Conservation (phyloP, 92 coral and sea anemone species). For the Parazoanthus atlanticus region DNA sequence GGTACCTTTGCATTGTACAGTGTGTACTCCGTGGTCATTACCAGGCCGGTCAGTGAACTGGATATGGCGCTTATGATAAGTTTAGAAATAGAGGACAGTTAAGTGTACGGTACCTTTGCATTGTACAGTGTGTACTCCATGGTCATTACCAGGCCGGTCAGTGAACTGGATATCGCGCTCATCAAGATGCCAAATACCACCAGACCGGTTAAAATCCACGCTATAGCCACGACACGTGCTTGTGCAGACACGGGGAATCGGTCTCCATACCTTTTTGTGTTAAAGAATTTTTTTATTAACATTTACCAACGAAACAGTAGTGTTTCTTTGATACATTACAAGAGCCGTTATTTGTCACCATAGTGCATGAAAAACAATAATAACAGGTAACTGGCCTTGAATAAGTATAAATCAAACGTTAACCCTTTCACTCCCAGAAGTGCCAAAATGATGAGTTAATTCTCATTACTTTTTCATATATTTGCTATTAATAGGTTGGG, state of each 20-base stretch:
- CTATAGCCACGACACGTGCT: constrained; percentile 24
- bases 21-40: background rate
- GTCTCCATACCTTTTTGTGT: constrained; percentile 19
- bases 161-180: constrained; percentile 27
- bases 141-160: constrained; percentile 27
- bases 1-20: too few relatives aligned
- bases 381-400: too few relatives aligned
- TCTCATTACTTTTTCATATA: too few relatives aligned
- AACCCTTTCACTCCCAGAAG: too few relatives aligned
- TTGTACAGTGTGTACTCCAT: constrained; percentile 17
- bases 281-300: too few relatives aligned
- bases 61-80: constrained; percentile 10
- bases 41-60: constrained; percentile 25
- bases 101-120: constrained; percentile 6
- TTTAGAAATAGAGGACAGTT: background rate
- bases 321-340: too few relatives aligned
- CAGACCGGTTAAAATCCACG: constrained; percentile 33
- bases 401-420: too few relatives aligned
- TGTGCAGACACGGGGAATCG: constrained; percentile 28
- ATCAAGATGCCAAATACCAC: constrained; percentile 35
- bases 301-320: too few relatives aligned
- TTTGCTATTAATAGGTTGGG: too few relatives aligned
- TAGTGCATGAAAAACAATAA: too few relatives aligned
- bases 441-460: too few relatives aligned
- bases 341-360: too few relatives aligned